phyloP scores from a whole-genome alignment of 2,113 vertebrate genomes.

The Manacus vitellinus region DNA sequence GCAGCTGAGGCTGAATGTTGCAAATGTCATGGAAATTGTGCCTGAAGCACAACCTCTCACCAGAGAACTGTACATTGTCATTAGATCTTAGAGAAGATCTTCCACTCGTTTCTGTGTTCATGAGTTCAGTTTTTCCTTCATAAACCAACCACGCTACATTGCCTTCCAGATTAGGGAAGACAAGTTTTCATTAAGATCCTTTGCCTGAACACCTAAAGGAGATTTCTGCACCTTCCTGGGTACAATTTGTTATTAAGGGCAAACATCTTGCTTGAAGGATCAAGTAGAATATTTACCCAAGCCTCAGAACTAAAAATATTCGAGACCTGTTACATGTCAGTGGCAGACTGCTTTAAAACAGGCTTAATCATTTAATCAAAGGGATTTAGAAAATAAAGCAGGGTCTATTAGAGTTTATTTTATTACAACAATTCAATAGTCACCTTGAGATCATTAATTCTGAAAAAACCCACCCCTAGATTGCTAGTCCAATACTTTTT shows the following conservation, averaged over 20 bases:
- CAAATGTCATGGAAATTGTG: not conserved
- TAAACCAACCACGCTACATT: not conserved
- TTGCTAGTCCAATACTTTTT: not conserved
- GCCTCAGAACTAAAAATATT: not conserved
- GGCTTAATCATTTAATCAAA: not conserved
- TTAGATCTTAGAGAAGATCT: not conserved
- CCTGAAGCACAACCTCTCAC: slow-evolving; percentile 12
- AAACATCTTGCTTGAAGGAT: not conserved
- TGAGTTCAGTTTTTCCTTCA: not conserved
- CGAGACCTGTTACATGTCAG: accelerated
- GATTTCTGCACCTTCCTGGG: not conserved
- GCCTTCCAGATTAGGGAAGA: not conserved
- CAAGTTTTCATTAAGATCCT: not conserved
- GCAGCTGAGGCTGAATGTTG: not conserved
- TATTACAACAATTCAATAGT: not conserved
- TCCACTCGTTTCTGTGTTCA: not conserved
- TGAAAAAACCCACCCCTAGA: no score
- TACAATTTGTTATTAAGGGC: not conserved
- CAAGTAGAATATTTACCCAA: not conserved
- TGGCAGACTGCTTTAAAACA: not conserved
- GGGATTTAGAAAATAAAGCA: not conserved
- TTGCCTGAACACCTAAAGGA: not conserved
- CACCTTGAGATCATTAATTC: not conserved
- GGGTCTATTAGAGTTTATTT: not conserved
- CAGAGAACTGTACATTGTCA: not conserved